Evolutionary conservation across 2,888 invertebrate genomes (phyloP).

Genomic region (Amiota mariae): DNA sequence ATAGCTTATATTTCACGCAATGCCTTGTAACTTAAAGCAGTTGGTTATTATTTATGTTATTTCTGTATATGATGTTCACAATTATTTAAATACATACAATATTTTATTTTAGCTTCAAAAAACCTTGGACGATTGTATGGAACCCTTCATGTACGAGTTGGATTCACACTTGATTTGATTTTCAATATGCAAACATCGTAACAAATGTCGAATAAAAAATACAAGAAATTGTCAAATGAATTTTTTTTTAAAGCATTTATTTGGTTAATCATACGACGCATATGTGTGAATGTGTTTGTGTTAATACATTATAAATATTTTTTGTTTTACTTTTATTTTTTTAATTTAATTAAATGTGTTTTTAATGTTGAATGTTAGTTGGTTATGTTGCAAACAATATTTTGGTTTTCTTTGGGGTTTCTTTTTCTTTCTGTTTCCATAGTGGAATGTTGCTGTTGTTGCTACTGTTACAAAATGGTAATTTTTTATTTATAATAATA

Average conservation of each 20-base stretch:
- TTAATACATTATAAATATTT: slow-evolving; percentile 47
- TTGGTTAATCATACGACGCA: slow-evolving; percentile 66
- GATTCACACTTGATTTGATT: too few relatives aligned
- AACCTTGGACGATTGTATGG: too few relatives aligned
- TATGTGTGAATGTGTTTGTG: slow-evolving; percentile 53
- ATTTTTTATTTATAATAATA: slow-evolving; percentile 28
- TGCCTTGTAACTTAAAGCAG: too few relatives aligned
- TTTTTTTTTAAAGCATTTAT: slow-evolving; percentile 60
- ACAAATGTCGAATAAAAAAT: background rate
- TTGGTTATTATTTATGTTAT: too few relatives aligned
- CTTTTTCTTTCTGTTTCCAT: slow-evolving; percentile 33
- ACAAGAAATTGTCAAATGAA: background rate
- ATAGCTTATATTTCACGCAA: too few relatives aligned
- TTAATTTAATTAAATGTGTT: slow-evolving; percentile 45
- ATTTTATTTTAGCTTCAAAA: too few relatives aligned
- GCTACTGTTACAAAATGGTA: slow-evolving; percentile 34
- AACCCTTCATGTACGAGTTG: too few relatives aligned
- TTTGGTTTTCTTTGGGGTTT: slow-evolving; percentile 49
- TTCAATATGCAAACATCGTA: too few relatives aligned
- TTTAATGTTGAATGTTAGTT: slow-evolving; percentile 53
- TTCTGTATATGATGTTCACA: too few relatives aligned
- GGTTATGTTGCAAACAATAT: slow-evolving; percentile 56
- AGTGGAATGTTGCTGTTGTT: slow-evolving; percentile 31
- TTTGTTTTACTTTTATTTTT: slow-evolving; percentile 53
- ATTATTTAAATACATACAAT: too few relatives aligned